These are phyloP conservation scores for Oligia latruncula DNA, from an alignment of 2,888 invertebrate species.

Conservation along the genomic window DNA sequence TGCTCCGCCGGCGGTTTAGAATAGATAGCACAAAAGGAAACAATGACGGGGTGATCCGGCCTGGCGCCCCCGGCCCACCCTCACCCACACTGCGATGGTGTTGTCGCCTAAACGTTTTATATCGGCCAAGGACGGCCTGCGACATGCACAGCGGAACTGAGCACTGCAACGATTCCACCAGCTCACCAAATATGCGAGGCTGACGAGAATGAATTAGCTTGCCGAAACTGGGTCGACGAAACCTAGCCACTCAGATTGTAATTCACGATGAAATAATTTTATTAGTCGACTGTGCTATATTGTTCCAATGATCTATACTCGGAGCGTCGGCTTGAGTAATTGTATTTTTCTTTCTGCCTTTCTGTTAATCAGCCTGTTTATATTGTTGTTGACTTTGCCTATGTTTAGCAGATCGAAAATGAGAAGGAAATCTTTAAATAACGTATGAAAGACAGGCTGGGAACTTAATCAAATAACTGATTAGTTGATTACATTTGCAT, in stretches of 20 bases:
- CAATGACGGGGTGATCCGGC: slow-evolving; percentile 80
- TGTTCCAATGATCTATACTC: slow-evolving; percentile 30
- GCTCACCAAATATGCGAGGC: slow-evolving; percentile 63
- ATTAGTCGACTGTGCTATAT: slow-evolving; percentile 39
- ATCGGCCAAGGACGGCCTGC: slow-evolving; percentile 84
- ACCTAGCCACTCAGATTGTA: slow-evolving; percentile 55
- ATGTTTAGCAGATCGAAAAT: slow-evolving; percentile 4
- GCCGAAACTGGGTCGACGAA: slow-evolving; percentile 69
- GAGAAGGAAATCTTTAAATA: slow-evolving; percentile 9
- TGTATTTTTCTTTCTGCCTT: slow-evolving; percentile 23
- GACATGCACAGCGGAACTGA: slow-evolving; percentile 72
- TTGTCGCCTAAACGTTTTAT: slow-evolving; percentile 84
- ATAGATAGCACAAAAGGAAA: slow-evolving; percentile 79
- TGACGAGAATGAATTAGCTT: slow-evolving; percentile 72
- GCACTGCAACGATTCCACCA: slow-evolving; percentile 69
- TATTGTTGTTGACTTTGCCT: slow-evolving; percentile 7
- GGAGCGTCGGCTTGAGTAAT: slow-evolving; percentile 9
- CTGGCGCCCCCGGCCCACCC: slow-evolving; percentile 68
- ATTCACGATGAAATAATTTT: slow-evolving; percentile 48
- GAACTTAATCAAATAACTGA: slow-evolving; percentile 1
- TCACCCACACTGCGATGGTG: slow-evolving; percentile 70
- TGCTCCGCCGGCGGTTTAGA: slow-evolving; percentile 67
- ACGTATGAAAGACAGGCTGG: not conserved
- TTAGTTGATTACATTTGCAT: slow-evolving; percentile 7
- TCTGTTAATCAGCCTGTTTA: not conserved